phyloP scores from a whole-genome alignment of 1,140 invertebrate species.

The Meloidogyne hapla region DNA sequence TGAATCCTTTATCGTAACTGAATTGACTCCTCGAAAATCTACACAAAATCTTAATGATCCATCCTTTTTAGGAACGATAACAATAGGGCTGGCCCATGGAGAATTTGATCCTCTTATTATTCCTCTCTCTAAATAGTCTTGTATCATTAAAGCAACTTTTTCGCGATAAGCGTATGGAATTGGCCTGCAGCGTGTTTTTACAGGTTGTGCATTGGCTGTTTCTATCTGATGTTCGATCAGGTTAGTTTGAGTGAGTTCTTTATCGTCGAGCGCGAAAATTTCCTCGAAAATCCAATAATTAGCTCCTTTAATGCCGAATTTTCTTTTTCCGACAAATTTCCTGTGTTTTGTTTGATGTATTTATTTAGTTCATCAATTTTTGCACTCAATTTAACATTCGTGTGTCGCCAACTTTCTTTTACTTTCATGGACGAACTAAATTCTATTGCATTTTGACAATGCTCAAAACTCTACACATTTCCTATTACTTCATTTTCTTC shows the following conservation, averaged over 20 bases:
- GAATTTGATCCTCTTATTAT: constrained; percentile 11
- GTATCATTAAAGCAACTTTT: constrained; percentile 16
- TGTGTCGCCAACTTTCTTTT: neutral
- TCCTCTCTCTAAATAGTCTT: constrained; percentile 5
- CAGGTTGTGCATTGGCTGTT: neutral
- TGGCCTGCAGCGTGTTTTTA: neutral
- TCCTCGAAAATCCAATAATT: neutral
- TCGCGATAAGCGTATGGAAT: constrained; percentile 3
- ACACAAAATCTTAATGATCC: constrained; percentile 65
- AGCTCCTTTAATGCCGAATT: neutral
- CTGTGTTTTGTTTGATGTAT: neutral
- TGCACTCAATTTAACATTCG: neutral
- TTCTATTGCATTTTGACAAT: neutral
- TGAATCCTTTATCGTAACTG: constrained; percentile 64
- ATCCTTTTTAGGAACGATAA: constrained; percentile 68
- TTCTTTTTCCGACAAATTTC: neutral
- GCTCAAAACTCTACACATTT: too few species aligned
- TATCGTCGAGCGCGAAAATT: neutral
- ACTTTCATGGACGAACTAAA: neutral
- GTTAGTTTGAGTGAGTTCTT: constrained; percentile 1
- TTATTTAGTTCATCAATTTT: neutral
- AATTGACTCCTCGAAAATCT: constrained; percentile 67
- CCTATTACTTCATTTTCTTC: neutral
- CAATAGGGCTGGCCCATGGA: constrained; percentile 66
- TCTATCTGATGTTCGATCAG: neutral